These are phyloP conservation scores for Thomomys bottae DNA, from an alignment of 2,113 vertebrate genomes.

Conservation along the genomic window DNA sequence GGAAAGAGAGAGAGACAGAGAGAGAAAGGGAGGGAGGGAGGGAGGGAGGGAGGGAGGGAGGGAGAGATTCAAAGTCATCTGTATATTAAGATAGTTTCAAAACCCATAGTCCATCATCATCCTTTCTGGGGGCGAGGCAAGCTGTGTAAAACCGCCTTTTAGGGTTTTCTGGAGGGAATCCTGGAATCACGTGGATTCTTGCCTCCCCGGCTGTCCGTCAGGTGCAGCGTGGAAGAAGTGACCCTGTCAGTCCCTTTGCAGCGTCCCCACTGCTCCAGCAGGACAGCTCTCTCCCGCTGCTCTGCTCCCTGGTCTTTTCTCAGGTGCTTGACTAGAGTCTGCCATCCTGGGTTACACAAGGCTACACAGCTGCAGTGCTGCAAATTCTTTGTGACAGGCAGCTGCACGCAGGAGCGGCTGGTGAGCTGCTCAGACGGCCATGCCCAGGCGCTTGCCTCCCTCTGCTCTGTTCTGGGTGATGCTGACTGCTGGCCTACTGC, in stretches of 20 bases:
- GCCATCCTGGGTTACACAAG: not conserved
- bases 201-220: not conserved
- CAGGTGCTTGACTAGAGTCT: not conserved
- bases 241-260: not conserved
- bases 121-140: not conserved
- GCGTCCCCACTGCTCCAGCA: not conserved
- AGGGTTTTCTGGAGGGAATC: not conserved
- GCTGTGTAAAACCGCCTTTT: slow-evolving; percentile 9
- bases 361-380: slow-evolving; percentile 8
- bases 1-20: no score
- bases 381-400: not conserved
- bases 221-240: not conserved
- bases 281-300: not conserved
- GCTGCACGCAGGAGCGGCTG: not conserved
- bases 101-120: not conserved
- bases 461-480: not conserved
- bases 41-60: not conserved
- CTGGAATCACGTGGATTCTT: not conserved
- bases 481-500: not conserved
- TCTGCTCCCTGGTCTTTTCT: not conserved
- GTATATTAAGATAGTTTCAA: slow-evolving; percentile 8
- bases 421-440: not conserved
- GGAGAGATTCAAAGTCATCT: slow-evolving; percentile 51
- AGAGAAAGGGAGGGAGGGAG: no score
- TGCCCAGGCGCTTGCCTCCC: rapidly evolving